phyloP scores from a whole-genome alignment of 2,888 invertebrate species.

The Thalpophila matura region DNA sequence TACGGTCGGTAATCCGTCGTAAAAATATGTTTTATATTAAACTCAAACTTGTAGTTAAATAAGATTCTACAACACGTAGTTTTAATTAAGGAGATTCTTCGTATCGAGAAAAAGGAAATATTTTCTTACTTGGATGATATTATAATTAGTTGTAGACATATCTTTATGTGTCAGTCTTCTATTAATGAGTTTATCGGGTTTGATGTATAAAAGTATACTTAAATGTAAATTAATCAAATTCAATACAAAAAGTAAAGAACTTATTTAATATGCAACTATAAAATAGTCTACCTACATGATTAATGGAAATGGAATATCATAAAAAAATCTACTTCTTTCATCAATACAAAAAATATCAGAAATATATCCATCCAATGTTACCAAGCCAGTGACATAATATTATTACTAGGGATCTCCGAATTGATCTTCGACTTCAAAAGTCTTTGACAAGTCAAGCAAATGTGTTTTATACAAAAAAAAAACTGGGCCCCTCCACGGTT shows the following conservation, averaged over 20 bases:
- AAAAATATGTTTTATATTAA: constrained; percentile 22
- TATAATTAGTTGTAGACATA: neutral
- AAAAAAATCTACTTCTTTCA: no score
- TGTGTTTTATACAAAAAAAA: constrained; percentile 55
- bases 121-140: neutral
- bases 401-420: constrained; percentile 10
- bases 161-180: no score
- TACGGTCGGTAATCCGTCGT: neutral
- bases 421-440: constrained; percentile 42
- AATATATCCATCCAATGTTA: constrained; percentile 12
- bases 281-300: neutral
- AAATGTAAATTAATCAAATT: no score
- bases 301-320: no score
- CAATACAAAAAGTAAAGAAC: no score
- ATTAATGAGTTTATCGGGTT: no score
- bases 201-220: no score
- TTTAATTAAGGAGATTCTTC: constrained; percentile 24
- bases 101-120: constrained; percentile 8
- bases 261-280: neutral
- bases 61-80: constrained; percentile 16
- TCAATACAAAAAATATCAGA: constrained; percentile 1
- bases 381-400: constrained; percentile 7
- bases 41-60: constrained; percentile 2
- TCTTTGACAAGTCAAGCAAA: constrained; percentile 61
- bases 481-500: constrained; percentile 45